A percentile compares a stretch with the other conserved stretches of the same genome.
Conservation (phyloP, 2,888 invertebrate species). For the Cotesia congregata region DNA sequence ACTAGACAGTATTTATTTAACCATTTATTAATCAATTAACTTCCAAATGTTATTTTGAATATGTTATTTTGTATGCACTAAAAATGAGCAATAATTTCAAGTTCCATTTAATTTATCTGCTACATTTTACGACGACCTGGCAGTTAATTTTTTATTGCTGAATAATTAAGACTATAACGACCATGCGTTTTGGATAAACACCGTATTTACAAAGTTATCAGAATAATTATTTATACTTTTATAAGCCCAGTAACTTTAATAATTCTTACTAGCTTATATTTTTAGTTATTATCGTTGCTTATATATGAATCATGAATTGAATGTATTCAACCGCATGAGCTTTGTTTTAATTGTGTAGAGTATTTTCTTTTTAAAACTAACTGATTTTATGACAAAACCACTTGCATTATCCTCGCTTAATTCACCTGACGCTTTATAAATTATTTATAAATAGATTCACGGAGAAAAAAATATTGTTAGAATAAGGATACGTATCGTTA, state of each 20-base stretch:
- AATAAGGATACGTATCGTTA: too few species aligned
- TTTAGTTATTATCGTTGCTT: background rate
- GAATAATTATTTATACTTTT: background rate
- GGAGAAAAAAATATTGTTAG: too few species aligned
- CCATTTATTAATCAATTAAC: background rate
- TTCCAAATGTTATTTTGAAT: background rate
- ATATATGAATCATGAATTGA: background rate
- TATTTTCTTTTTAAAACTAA: background rate
- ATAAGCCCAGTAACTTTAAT: background rate
- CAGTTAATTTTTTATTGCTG: background rate
- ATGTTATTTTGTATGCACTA: background rate
- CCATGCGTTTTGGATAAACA: background rate
- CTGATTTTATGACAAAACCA: too few species aligned
- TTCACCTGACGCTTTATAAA: too few species aligned
- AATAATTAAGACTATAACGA: background rate
- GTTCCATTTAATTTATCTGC: background rate
- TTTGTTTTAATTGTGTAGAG: background rate
- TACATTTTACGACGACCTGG: background rate
- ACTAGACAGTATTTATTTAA: background rate
- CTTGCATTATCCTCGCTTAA: too few species aligned
- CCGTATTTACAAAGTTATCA: background rate
- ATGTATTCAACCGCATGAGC: background rate
- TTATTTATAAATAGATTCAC: too few species aligned
- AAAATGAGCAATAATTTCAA: background rate
- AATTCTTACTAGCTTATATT: background rate